These are phyloP conservation scores for Drosophila koepferae DNA, from an alignment of 2,888 invertebrate species.

Conservation along the genomic window DNA sequence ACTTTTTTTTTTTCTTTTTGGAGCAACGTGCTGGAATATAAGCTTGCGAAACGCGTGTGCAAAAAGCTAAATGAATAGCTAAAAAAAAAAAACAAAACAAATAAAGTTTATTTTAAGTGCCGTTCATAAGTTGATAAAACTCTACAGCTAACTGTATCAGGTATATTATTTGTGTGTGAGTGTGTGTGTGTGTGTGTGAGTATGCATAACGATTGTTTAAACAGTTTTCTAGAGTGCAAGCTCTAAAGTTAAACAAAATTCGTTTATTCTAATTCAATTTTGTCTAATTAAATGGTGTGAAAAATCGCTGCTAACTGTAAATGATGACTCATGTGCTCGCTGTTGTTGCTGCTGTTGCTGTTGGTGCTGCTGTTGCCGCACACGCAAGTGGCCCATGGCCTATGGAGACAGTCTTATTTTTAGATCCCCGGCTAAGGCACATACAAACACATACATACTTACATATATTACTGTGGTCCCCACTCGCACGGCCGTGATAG, in stretches of 20 bases:
- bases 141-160: constrained; percentile 21
- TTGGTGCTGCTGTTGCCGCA: constrained; percentile 17
- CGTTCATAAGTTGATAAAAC: neutral
- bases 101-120: neutral
- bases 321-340: constrained; percentile 48
- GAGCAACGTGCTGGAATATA: neutral
- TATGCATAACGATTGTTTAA: neutral
- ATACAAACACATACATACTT: neutral
- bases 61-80: neutral
- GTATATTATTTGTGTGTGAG: constrained; percentile 9
- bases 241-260: neutral
- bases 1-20: neutral
- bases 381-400: constrained; percentile 42
- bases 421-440: constrained; percentile 41
- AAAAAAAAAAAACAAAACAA: neutral
- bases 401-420: constrained; percentile 57
- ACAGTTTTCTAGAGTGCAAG: constrained; percentile 8
- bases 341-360: constrained; percentile 19
- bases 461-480: constrained; percentile 20
- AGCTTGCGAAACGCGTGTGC: constrained; percentile 29
- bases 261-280: constrained; percentile 3
- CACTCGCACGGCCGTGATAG: constrained; percentile 33
- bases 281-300: constrained; percentile 42
- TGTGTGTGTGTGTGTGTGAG: neutral
- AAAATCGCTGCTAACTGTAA: constrained; percentile 34